A percentile compares a stretch with the other conserved stretches of the same genome.
These are phyloP conservation scores for Oreochromis mossambicus DNA, from an alignment of 2,797 vertebrate species.

Conservation along the genomic window DNA sequence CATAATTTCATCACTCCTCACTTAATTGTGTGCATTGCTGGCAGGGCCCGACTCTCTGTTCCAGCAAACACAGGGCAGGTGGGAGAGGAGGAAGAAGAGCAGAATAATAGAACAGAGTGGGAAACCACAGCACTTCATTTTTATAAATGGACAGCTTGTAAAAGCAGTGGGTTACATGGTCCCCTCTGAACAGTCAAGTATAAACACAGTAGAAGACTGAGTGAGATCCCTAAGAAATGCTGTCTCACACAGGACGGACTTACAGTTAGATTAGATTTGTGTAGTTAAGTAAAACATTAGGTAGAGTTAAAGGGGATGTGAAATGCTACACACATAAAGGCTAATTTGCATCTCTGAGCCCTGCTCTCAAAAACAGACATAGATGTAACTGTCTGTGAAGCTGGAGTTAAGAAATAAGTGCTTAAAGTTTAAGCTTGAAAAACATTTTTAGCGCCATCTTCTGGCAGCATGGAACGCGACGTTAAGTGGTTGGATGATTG, in stretches of 20 bases:
- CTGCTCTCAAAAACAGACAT: not conserved
- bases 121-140: constrained; percentile 71
- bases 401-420: not conserved
- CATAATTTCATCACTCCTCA: constrained; percentile 74
- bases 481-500: not conserved
- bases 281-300: not conserved
- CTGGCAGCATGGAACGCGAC: not conserved
- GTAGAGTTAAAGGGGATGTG: not conserved
- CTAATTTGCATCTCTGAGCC: not conserved
- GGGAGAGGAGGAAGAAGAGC: constrained; percentile 42
- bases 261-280: not conserved
- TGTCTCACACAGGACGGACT: not conserved
- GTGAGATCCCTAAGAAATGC: not conserved
- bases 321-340: not conserved
- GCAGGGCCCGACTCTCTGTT: constrained; percentile 44
- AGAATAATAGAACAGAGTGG: constrained; percentile 51
- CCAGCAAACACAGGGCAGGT: constrained; percentile 59
- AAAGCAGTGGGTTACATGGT: constrained; percentile 35
- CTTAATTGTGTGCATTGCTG: constrained; percentile 66
- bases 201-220: constrained; percentile 41
- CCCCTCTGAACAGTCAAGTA: constrained; percentile 43
- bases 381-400: not conserved
- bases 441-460: not conserved
- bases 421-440: not conserved
- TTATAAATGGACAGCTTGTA: constrained; percentile 60